A percentile compares a stretch with the other conserved stretches of the same genome.
These are phyloP conservation scores for Bradypus variegatus DNA, from an alignment of 2,797 vertebrate genomes.

Conservation along the genomic window DNA sequence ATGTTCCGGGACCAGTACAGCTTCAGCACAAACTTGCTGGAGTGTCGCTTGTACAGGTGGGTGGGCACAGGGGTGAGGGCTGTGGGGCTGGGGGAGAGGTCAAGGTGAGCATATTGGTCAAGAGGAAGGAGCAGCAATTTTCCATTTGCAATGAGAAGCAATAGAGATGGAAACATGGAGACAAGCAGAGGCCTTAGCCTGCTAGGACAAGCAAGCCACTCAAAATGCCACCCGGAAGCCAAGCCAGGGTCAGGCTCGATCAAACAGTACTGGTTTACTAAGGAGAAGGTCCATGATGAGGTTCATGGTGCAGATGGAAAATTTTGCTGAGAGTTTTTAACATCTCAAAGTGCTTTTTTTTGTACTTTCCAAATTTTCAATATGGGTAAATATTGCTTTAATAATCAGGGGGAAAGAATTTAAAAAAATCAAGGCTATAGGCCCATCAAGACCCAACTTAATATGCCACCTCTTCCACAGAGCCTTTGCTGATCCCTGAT, in stretches of 20 bases:
- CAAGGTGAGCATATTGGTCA: no score
- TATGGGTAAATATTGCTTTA: not conserved
- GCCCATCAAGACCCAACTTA: not conserved
- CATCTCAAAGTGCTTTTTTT: not conserved
- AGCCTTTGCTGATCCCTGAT: not conserved
- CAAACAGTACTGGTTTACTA: not conserved
- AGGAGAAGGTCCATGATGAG: no score
- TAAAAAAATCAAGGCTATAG: not conserved
- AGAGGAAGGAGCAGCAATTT: not conserved
- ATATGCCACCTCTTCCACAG: not conserved
- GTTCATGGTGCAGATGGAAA: not conserved
- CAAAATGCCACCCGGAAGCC: not conserved
- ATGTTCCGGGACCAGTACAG: constrained; percentile 78
- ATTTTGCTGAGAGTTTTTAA: not conserved
- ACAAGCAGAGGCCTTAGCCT: not conserved
- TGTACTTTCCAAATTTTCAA: not conserved
- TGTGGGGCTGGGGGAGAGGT: no score
- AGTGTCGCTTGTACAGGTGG: constrained; percentile 80
- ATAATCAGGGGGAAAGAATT: not conserved
- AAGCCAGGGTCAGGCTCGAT: not conserved
- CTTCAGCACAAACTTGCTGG: constrained; percentile 75
- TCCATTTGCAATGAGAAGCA: not conserved
- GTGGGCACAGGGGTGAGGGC: not conserved
- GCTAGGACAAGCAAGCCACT: not conserved
- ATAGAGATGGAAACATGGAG: not conserved